These are phyloP conservation scores for Drosophila cardini DNA, from an alignment of 1,140 invertebrate genomes.

Conservation along the genomic window DNA sequence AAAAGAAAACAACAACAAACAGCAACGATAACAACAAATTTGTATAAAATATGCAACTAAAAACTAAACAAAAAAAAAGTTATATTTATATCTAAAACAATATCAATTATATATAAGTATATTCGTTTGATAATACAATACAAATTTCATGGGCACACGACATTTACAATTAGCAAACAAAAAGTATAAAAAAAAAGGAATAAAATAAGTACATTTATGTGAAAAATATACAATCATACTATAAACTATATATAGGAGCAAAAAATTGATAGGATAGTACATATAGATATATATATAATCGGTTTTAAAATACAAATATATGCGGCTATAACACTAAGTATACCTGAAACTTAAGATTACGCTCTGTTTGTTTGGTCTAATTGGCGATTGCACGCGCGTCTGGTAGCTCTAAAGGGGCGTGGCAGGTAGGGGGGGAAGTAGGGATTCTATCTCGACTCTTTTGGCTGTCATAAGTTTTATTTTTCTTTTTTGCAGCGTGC, in stretches of 20 bases:
- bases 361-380: constrained; percentile 77
- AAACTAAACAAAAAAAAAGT: constrained; percentile 15
- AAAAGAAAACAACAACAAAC: constrained; percentile 10
- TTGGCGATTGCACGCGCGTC: constrained; percentile 24
- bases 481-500: constrained; percentile 36
- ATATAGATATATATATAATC: constrained; percentile 16
- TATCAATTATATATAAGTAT: constrained; percentile 13
- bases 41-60: constrained; percentile 8
- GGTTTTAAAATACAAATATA: constrained; percentile 4
- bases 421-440: not conserved
- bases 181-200: constrained; percentile 18
- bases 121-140: constrained; percentile 12
- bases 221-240: constrained; percentile 15
- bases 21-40: constrained; percentile 8
- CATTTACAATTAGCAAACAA: constrained; percentile 33
- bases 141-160: constrained; percentile 22
- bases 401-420: not conserved
- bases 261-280: constrained; percentile 26
- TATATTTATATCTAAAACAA: constrained; percentile 14
- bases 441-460: constrained; percentile 8
- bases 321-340: constrained; percentile 30
- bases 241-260: constrained; percentile 18
- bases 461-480: constrained; percentile 1
- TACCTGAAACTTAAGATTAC: constrained; percentile 77
- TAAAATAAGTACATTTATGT: constrained; percentile 27